Evolutionary conservation across 1,140 invertebrate species (phyloP), one percentile per base, ranked within the genome.

Genomic region (Diabrotica undecimpunctata): DNA sequence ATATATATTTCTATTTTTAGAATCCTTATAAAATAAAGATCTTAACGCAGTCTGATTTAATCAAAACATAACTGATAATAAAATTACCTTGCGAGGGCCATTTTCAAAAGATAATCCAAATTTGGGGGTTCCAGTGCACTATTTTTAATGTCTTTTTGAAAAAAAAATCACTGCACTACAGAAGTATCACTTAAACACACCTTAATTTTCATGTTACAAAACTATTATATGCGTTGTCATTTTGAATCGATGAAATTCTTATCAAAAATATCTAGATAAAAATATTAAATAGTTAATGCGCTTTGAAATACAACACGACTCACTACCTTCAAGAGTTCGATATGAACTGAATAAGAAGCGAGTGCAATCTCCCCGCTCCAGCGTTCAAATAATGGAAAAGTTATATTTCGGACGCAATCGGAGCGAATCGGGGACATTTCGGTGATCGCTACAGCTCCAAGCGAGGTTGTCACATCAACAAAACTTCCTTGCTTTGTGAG

Each of bases 41-140:
- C 1, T 25, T 25, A 25, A 25, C 25, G 25, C 4, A 1, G 1
- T 25, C 1, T 25, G 4, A 4, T 25, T 25, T 12, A 52, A 53
- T 12, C 0, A 53, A 12, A 6, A 53, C 51, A 7, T 53, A 53
- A 8, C n/a, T 53, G 25, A 25, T 4, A 14, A 38, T 11, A 10
- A n/a, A n/a, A 11, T 57, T 41, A 57, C 55, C 55, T 57, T 36
- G 55, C 55, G 11, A 57, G 37, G 55, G 55, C 55, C 55, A 57
- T 57, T 57, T 57, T 57, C 55, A 57, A 37, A n/a, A 57, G 10
- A 12, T 57, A 57, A 57, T 57, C 55, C 55, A 57, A 57, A 57
- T 37, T 57, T 57, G 36, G n/a, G 37, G 36, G n/a, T 57, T 46
- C 41, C 41, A 46, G 41, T 46, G 41, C 41, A 46, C 41, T n/a